Evolutionary conservation across 2,113 vertebrate genomes (phyloP).

Genomic region (Tyrannus savana): DNA sequence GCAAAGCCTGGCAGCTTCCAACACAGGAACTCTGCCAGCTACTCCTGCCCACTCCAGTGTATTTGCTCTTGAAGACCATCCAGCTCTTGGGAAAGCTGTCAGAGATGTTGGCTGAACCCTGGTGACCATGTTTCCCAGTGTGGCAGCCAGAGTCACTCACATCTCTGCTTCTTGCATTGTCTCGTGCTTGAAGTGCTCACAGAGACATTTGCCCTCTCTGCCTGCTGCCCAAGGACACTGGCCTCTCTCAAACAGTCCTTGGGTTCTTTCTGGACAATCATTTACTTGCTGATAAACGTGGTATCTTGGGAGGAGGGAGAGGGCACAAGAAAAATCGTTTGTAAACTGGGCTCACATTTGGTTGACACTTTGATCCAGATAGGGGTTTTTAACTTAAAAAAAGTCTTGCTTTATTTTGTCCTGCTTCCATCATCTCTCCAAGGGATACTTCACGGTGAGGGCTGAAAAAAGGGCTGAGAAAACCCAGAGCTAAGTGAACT

Average conservation of each 20-base stretch:
- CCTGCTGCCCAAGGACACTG: not conserved
- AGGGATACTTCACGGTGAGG: not conserved
- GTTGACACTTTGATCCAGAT: not conserved
- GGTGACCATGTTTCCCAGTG: not conserved
- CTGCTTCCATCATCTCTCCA: not conserved
- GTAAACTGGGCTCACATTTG: not conserved
- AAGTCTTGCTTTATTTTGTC: not conserved
- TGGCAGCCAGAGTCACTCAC: not conserved
- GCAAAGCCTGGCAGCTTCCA: not conserved
- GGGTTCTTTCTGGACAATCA: slow-evolving; percentile 25
- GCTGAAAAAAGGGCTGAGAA: not conserved
- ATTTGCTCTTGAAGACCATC: not conserved
- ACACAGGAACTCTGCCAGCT: accelerated
- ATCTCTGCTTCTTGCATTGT: not conserved
- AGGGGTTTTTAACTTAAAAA: not conserved
- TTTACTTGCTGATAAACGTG: slow-evolving; percentile 2
- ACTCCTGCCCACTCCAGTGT: not conserved
- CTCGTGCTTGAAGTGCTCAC: accelerated
- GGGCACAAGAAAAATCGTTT: not conserved
- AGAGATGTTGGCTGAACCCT: not conserved
- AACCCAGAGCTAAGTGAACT: not conserved
- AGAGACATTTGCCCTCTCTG: not conserved
- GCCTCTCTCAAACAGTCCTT: not conserved
- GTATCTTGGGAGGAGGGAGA: not conserved
- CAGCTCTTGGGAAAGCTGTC: not conserved